Base-by-base conservation (phyloP, 1,140 invertebrate species). In the Bursaphelenchus mucronatus region DNA sequence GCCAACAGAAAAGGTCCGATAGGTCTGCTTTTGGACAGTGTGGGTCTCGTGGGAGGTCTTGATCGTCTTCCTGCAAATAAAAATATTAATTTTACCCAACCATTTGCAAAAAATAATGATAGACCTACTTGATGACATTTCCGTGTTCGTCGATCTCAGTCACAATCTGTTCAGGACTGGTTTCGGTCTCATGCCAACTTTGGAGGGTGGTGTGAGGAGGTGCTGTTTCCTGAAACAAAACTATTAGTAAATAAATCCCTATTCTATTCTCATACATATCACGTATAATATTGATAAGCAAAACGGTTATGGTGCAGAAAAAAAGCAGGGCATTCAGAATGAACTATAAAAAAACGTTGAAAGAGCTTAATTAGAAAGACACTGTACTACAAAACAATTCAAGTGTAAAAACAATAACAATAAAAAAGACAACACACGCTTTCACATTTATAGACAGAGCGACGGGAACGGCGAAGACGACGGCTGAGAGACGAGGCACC, bases 41-140 rank as follows among this genome's bases (percentile, higher is more conserved):
- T 80, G 78, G 50, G 77, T 79, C 53, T 78, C 70, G 53, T 82
- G 80, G 13, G 80, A 68, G n/a, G 78, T 73, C 54, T 77, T 82
- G 15, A 80, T 66, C 11, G 76, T 76, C 46, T 73, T 51, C 30
- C 78, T 59, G 13, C 41, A 59, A 59, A 39, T 75, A 41, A 21
- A 75, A 73, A 58, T 8, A 11, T 11, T 45, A 39, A 41, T 66
- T 58, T 15, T 8, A 64, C n/a, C 10, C 56, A 17, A 4, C 17
- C 17, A 44, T 46, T 10, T 49, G 44, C 40, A 15, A 19, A 11
- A 54, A 15, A 19, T 13, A 11, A 7, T 45, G 43, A 67, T 54
- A 3, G 0, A 67, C 69, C 53, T 44, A 79, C 77, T 55, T 81
- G 39, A 79, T 64, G 50, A 73, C 57, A 57, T 76, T 78, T 30